phyloP scores from a whole-genome alignment of 1,140 invertebrate genomes.

The Magallana ariakensis region DNA sequence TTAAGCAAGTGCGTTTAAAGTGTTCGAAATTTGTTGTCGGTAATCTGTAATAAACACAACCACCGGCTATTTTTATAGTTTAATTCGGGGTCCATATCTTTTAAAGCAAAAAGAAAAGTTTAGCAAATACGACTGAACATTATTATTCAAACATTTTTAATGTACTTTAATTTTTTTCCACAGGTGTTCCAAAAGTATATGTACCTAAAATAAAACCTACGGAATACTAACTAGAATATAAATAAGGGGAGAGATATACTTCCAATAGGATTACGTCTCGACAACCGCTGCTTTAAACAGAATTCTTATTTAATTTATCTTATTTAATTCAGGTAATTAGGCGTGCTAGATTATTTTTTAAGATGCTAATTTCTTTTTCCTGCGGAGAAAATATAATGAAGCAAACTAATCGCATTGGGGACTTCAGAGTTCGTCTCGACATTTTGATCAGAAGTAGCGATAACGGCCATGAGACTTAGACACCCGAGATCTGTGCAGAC shows the following conservation, averaged over 20 bases:
- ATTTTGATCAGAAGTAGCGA: constrained; percentile 30
- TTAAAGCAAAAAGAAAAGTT: neutral
- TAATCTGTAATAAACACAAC: constrained; percentile 28
- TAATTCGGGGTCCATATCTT: constrained; percentile 23
- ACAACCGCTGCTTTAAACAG: neutral
- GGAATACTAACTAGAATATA: neutral
- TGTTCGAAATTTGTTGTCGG: constrained; percentile 30
- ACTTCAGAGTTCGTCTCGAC: constrained; percentile 22
- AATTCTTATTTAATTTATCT: neutral
- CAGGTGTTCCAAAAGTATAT: constrained; percentile 12
- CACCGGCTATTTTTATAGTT: constrained; percentile 28
- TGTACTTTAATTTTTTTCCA: constrained; percentile 4
- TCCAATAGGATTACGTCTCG: neutral
- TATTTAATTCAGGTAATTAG: constrained; percentile 31
- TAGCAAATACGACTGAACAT: neutral
- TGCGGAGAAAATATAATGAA: constrained; percentile 30
- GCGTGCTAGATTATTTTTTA: constrained; percentile 31
- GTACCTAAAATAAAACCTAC: neutral
- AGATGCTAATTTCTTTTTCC: constrained; percentile 37
- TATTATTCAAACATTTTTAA: neutral
- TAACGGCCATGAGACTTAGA: neutral
- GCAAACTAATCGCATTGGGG: constrained; percentile 17
- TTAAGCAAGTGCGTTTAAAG: constrained; percentile 42
- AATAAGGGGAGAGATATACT: neutral
- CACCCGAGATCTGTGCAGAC: constrained; percentile 12